Conservation (phyloP, 2,113 vertebrate genomes). For the Cygnus atratus region DNA sequence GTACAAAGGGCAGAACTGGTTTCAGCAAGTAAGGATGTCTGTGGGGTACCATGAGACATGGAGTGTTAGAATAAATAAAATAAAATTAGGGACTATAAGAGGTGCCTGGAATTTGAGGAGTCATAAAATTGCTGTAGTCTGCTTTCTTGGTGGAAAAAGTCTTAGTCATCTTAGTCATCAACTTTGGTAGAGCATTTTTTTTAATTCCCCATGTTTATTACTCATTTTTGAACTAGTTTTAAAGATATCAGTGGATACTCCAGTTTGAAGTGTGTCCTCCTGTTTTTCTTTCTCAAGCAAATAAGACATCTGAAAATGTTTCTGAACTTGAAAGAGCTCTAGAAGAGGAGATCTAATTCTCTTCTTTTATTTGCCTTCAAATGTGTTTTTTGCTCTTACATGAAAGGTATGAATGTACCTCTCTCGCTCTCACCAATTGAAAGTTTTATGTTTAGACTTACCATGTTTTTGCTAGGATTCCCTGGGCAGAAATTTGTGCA, state of each 20-base stretch:
- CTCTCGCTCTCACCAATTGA: neutral
- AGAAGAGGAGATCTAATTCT: neutral
- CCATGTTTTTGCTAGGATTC: constrained; percentile 44
- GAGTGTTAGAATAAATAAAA: neutral
- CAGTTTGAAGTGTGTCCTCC: neutral
- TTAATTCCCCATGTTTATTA: neutral
- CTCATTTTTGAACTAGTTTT: neutral
- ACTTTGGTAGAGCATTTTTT: neutral
- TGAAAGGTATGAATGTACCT: constrained; percentile 39
- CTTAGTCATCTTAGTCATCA: neutral
- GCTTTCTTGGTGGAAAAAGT: neutral
- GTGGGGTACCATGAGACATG: fast-evolving
- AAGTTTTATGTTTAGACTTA: constrained; percentile 36
- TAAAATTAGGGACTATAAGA: neutral
- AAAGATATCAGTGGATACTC: neutral
- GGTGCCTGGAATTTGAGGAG: neutral
- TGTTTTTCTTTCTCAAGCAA: neutral
- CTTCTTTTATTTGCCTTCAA: neutral
- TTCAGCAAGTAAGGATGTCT: neutral
- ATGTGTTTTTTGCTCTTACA: neutral
- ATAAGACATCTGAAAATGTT: neutral
- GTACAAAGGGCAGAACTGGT: neutral
- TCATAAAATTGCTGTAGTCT: neutral
- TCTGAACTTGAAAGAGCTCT: neutral
- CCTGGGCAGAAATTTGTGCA: constrained; percentile 15